Conservation (phyloP, 2,888 invertebrate species). For the Lithophane socia region DNA sequence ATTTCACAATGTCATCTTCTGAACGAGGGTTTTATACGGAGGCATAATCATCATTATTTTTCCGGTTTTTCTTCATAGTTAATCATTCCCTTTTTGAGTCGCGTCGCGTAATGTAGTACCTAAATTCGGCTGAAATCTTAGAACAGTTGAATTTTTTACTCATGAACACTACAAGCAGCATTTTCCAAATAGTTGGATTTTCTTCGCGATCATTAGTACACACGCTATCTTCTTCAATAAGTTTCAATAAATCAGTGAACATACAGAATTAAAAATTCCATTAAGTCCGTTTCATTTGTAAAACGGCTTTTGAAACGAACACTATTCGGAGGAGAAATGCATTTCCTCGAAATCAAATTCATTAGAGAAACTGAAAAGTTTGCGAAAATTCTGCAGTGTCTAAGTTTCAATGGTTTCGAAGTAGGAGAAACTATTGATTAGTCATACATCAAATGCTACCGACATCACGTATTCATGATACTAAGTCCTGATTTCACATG, state of each 20-base stretch:
- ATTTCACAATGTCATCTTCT: constrained; percentile 24
- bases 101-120: neutral
- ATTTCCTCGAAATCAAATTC: constrained; percentile 13
- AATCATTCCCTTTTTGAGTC: constrained; percentile 5
- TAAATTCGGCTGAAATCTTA: neutral
- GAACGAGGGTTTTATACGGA: constrained; percentile 7
- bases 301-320: neutral
- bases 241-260: constrained; percentile 5
- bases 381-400: neutral
- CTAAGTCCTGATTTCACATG: neutral
- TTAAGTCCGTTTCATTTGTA: constrained; percentile 12
- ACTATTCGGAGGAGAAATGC: neutral
- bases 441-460: constrained; percentile 30
- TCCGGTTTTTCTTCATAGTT: constrained; percentile 1
- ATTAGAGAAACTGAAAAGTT: constrained; percentile 16
- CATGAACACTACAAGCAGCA: neutral
- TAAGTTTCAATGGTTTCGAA: constrained; percentile 20
- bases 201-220: constrained; percentile 1
- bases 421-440: constrained; percentile 8
- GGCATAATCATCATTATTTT: constrained; percentile 28
- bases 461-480: constrained; percentile 18
- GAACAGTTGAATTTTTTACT: neutral
- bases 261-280: constrained; percentile 31
- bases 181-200: neutral
- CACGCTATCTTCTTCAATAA: neutral